Evolutionary conservation across 2,888 invertebrate genomes (phyloP), one percentile per base, ranked within the genome.

Genomic region (Pollenia labialis): DNA sequence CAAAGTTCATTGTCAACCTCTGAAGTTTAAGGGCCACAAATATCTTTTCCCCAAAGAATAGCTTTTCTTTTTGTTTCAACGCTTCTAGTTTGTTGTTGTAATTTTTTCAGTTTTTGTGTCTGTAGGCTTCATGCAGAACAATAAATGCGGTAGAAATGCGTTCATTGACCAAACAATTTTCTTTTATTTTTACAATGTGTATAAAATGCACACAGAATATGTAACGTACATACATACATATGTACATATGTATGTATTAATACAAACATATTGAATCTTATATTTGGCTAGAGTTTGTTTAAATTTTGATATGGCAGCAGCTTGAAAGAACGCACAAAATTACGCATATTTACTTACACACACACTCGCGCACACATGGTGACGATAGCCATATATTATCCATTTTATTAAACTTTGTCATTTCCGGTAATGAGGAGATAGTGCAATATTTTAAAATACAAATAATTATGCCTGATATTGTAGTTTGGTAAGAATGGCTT

Each of bases 1-100:
- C 52, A 88, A 87, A 88, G 88, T 89, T 89, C 88, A 89, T 87
- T 89, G 88, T 87, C 88, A 88, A 83, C 83, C 75, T 76, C 77
- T 81, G 81, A 84, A 88, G 85, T 83, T 85, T 82, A 88, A 85
- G 87, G 84, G 81, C 87, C 81, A 81, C 84, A 84, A 74, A 77
- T 68, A 77, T 75, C 72, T 85, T 76, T 75, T 56, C 84, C 79
- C 84, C 7, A 62, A 54, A 74, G 84, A 80, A 75, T 80, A 76
- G 54, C 62, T 69, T 76, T 62, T 54, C 46, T 42, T 82, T 72
- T 68, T 79, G 12, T 62, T 62, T 60, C 16, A n/a, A 16, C 48
- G 40, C 10, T 50, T 12, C 12, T 42, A 54, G 42, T 12, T 42
- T 68, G 56, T 50, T 69, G 40, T 50, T 72, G 40, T 68, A 60